Conservation (phyloP, 2,113 vertebrate species). For the Callithrix jacchus region DNA sequence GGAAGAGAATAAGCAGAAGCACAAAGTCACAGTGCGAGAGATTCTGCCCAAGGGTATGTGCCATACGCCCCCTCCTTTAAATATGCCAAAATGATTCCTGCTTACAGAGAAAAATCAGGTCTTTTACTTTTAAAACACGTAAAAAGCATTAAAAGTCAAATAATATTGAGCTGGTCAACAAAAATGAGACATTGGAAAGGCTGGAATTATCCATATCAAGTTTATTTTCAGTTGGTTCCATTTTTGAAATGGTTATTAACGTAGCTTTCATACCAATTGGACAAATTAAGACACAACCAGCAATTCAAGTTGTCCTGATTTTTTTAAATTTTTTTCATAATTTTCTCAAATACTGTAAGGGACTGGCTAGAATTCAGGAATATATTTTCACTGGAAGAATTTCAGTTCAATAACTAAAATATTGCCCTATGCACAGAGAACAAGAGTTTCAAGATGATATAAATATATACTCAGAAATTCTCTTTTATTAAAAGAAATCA, state of each 20-base stretch:
- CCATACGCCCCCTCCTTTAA: background rate
- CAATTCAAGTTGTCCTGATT: background rate
- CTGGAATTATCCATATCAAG: background rate
- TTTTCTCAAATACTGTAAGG: background rate
- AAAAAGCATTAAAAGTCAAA: background rate
- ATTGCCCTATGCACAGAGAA: background rate
- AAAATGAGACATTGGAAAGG: background rate
- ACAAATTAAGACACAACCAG: background rate
- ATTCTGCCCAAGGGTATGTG: background rate
- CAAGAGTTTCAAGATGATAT: background rate
- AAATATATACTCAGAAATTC: background rate
- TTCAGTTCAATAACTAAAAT: conserved; percentile 2
- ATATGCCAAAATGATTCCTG: background rate
- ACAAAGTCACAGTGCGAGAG: background rate
- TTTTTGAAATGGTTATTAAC: background rate
- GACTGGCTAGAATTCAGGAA: background rate
- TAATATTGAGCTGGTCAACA: background rate
- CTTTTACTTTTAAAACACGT: background rate
- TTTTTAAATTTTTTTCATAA: background rate
- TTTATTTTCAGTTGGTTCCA: background rate
- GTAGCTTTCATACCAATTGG: background rate
- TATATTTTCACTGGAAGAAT: background rate
- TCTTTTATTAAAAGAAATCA: background rate
- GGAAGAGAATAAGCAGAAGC: background rate
- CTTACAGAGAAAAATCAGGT: background rate